A percentile compares a stretch with the other conserved stretches of the same genome.
Evolutionary conservation across 2,888 invertebrate species (phyloP).

Genomic region (Congeria kusceri): DNA sequence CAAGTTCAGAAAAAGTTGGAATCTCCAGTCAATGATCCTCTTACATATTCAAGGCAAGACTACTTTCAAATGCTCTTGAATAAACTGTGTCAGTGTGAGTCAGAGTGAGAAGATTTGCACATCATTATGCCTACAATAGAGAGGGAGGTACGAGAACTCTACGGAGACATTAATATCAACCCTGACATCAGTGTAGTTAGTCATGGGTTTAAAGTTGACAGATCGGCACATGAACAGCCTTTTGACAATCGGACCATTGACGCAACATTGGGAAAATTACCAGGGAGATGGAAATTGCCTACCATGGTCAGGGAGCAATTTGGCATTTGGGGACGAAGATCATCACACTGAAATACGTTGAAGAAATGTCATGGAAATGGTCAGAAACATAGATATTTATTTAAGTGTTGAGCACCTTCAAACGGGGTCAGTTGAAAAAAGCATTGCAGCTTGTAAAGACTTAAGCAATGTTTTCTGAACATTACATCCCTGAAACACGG

Average conservation of each 20-base stretch:
- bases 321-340: slow-evolving; percentile 37
- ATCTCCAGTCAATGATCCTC: slow-evolving; percentile 18
- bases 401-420: slow-evolving; percentile 6
- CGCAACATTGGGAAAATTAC: slow-evolving; percentile 12
- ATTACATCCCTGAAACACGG: no score
- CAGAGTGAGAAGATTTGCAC: slow-evolving; percentile 27
- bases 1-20: slow-evolving; percentile 21
- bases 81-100: slow-evolving; percentile 32
- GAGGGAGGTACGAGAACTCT: slow-evolving; percentile 23
- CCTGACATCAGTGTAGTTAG: slow-evolving; percentile 18
- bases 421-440: slow-evolving; percentile 1
- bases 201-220: slow-evolving; percentile 16
- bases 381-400: no score
- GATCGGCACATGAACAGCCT: slow-evolving; percentile 10
- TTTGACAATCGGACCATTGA: slow-evolving; percentile 11
- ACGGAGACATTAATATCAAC: slow-evolving; percentile 13
- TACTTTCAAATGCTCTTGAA: slow-evolving; percentile 25
- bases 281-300: slow-evolving; percentile 45
- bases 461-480: no score
- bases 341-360: slow-evolving; percentile 26
- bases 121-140: slow-evolving; percentile 34
- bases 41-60: slow-evolving; percentile 21
- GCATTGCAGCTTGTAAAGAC: slow-evolving; percentile 5
- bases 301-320: slow-evolving; percentile 19
- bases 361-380: no score